Evolutionary conservation across 1,140 invertebrate genomes (phyloP).

Genomic region (Asbolus verrucosus): DNA sequence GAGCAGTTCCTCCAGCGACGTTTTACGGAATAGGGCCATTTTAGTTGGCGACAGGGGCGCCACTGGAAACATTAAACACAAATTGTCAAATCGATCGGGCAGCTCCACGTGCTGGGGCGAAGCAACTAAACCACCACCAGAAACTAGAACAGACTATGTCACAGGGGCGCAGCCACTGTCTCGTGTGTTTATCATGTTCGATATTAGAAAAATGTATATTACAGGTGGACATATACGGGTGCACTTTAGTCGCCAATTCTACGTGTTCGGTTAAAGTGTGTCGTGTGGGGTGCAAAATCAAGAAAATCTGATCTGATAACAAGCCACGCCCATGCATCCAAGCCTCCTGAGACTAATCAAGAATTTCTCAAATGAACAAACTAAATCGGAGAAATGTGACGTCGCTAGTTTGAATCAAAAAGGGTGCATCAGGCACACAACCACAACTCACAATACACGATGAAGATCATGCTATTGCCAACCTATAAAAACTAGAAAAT

Average conservation of each 20-base stretch:
- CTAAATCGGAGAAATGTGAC: too few species aligned
- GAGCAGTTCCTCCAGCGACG: slow-evolving; percentile 69
- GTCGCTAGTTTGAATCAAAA: too few species aligned
- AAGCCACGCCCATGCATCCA: not conserved
- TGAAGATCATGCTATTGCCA: slow-evolving; percentile 51
- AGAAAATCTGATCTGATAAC: not conserved
- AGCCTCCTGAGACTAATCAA: too few species aligned
- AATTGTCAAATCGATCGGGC: not conserved
- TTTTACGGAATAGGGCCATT: slow-evolving; percentile 73
- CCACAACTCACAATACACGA: slow-evolving; percentile 48
- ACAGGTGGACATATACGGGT: too few species aligned
- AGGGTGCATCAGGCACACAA: slow-evolving; percentile 27
- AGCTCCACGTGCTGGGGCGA: not conserved
- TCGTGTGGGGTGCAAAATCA: slow-evolving; percentile 13
- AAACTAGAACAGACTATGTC: not conserved
- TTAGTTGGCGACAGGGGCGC: slow-evolving; percentile 77
- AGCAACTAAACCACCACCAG: slow-evolving; percentile 9
- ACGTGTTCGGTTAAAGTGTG: not conserved
- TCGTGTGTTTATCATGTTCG: not conserved
- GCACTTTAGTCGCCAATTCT: too few species aligned
- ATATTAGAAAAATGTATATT: not conserved
- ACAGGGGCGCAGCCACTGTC: not conserved
- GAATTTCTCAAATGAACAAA: too few species aligned
- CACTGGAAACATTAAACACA: slow-evolving; percentile 68
- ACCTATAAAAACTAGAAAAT: slow-evolving; percentile 52